A percentile compares a stretch with the other conserved stretches of the same genome.
Evolutionary conservation across 2,888 invertebrate species (phyloP).

Genomic region (Melikaiella ostensackeni): DNA sequence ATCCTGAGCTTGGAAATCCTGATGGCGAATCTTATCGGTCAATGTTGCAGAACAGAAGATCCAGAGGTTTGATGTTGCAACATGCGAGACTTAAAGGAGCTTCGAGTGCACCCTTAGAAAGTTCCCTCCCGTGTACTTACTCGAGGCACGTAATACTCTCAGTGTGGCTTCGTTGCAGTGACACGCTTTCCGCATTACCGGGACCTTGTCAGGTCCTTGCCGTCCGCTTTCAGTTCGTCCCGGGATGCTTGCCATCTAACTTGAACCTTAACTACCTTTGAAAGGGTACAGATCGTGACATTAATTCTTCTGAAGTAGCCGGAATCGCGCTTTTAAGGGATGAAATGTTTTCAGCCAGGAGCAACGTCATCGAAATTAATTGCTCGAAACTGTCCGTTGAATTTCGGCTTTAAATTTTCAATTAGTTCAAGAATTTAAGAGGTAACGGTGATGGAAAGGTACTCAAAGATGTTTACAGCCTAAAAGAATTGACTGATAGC

Average conservation of each 20-base stretch:
- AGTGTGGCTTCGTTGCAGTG: constrained; percentile 39
- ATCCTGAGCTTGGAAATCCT: not conserved
- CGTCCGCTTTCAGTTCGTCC: not conserved
- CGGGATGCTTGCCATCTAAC: not conserved
- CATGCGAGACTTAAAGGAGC: not conserved
- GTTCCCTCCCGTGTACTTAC: constrained; percentile 9
- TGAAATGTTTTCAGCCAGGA: not conserved
- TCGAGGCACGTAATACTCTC: constrained; percentile 20
- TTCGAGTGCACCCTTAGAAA: constrained; percentile 22
- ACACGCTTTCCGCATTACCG: constrained; percentile 68
- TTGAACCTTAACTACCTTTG: constrained; percentile 1
- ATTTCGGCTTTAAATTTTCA: not conserved
- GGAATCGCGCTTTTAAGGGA: not conserved
- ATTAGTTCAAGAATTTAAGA: not conserved
- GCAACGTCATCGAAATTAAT: not conserved
- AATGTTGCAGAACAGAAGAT: not conserved
- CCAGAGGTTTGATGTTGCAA: not conserved
- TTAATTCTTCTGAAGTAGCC: not conserved
- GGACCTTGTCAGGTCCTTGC: constrained; percentile 47
- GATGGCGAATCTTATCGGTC: not conserved
- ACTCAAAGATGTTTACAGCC: no score
- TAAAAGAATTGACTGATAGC: no score
- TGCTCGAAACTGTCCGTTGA: not conserved
- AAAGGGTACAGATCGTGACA: constrained; percentile 17
- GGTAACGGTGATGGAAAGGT: no score